phyloP scores from a whole-genome alignment of 2,888 invertebrate species.

The Rhopalosiphum nymphaeae region DNA sequence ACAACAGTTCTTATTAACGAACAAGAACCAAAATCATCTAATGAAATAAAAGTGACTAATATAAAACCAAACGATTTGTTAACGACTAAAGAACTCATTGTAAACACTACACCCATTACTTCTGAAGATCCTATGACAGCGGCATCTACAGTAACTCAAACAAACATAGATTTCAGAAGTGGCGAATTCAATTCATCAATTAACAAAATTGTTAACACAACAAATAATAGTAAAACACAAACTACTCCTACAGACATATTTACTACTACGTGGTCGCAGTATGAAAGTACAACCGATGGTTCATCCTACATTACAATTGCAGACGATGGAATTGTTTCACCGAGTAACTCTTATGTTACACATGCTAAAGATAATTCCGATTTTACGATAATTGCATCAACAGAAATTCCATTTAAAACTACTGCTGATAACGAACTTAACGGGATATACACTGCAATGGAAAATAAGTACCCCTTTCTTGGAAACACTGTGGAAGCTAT shows the following conservation, averaged over 20 bases:
- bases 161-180: background rate
- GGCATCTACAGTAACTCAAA: conserved; percentile 29
- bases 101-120: background rate
- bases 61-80: background rate
- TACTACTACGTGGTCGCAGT: background rate
- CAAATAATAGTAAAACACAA: background rate
- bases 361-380: background rate
- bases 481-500: background rate
- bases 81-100: background rate
- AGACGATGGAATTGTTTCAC: background rate
- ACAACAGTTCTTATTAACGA: background rate
- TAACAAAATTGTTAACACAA: background rate
- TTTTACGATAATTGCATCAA: background rate
- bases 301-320: background rate
- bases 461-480: background rate
- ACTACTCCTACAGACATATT: background rate
- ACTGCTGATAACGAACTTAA: background rate
- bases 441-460: background rate
- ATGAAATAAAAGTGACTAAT: conserved; percentile 15
- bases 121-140: conserved; percentile 30
- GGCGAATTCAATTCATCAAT: background rate
- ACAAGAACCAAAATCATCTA: conserved; percentile 15
- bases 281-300: background rate
- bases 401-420: background rate
- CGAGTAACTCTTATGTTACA: background rate